phyloP scores from a whole-genome alignment of 2,113 vertebrate genomes.

The Noturus placidus region DNA sequence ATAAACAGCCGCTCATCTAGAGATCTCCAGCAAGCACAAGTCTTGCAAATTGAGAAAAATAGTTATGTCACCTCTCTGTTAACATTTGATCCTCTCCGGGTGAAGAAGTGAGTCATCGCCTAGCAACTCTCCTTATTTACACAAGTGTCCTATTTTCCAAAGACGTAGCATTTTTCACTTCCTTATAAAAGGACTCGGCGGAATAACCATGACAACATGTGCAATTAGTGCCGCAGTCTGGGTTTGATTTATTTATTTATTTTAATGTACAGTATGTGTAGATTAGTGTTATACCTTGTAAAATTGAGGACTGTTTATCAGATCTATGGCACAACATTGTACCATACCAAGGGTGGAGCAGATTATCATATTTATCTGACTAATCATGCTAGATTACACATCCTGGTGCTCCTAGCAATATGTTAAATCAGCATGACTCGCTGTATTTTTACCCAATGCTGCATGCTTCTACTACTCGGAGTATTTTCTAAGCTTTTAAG shows the following conservation, averaged over 20 bases:
- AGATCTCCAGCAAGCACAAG: neutral
- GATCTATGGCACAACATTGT: neutral
- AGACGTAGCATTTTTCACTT: slow-evolving; percentile 14
- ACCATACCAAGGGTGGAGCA: neutral
- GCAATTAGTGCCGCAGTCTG: slow-evolving; percentile 6
- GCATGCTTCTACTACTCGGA: neutral
- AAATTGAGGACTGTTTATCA: neutral
- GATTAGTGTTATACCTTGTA: neutral
- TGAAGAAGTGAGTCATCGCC: slow-evolving; percentile 32
- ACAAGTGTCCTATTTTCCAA: slow-evolving; percentile 24
- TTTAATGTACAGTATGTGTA: neutral
- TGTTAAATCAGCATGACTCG: slow-evolving; percentile 17
- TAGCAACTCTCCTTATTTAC: slow-evolving; percentile 43
- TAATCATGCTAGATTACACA: slow-evolving; percentile 1
- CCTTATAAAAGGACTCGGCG: slow-evolving; percentile 5
- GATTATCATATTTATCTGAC: neutral
- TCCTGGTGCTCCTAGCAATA: neutral
- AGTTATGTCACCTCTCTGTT: slow-evolving; percentile 13
- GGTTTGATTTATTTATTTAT: neutral
- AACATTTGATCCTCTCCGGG: slow-evolving; percentile 35
- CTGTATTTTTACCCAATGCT: neutral
- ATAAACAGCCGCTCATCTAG: neutral
- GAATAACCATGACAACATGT: neutral
- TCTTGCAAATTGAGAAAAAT: slow-evolving; percentile 24
- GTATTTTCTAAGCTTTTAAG: slow-evolving; percentile 3